Conservation (phyloP, 2,797 vertebrate genomes). For the Scyliorhinus canicula region DNA sequence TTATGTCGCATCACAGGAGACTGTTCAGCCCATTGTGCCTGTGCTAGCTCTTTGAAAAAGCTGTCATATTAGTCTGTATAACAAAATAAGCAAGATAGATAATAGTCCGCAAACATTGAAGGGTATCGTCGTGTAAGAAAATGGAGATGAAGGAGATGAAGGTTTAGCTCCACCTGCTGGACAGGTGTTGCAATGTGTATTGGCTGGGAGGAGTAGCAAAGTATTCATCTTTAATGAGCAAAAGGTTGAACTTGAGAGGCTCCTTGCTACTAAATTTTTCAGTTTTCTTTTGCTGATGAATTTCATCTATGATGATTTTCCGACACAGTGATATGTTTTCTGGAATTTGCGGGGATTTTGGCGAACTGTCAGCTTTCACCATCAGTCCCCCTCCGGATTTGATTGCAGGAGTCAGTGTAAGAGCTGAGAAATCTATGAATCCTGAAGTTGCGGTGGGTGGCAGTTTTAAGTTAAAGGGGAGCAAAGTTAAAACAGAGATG, state of each 20-base stretch:
- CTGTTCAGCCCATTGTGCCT: not conserved
- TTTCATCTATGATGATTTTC: not conserved
- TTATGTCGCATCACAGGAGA: not conserved
- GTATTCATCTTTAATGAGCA: not conserved
- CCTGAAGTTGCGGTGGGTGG: too few species aligned
- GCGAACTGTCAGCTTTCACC: too few species aligned
- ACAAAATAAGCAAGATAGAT: not conserved
- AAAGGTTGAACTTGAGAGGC: not conserved
- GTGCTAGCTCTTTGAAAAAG: not conserved
- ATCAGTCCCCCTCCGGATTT: too few species aligned
- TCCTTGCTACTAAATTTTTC: not conserved
- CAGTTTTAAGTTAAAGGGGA: too few species aligned
- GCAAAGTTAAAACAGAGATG: too few species aligned
- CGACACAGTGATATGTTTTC: not conserved
- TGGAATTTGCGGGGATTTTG: too few species aligned
- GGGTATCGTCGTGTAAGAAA: not conserved
- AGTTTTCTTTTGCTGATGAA: not conserved
- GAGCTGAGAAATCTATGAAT: too few species aligned
- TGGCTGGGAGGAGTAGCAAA: too few species aligned
- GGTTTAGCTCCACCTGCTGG: constrained; percentile 20
- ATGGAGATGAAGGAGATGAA: not conserved
- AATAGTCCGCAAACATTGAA: not conserved
- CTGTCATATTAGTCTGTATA: not conserved
- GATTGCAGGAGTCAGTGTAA: too few species aligned
- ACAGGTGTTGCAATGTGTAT: not conserved